These are phyloP conservation scores for Mormyrops attenuatus DNA, from an alignment of 2,797 vertebrate species.

Conservation along the genomic window DNA sequence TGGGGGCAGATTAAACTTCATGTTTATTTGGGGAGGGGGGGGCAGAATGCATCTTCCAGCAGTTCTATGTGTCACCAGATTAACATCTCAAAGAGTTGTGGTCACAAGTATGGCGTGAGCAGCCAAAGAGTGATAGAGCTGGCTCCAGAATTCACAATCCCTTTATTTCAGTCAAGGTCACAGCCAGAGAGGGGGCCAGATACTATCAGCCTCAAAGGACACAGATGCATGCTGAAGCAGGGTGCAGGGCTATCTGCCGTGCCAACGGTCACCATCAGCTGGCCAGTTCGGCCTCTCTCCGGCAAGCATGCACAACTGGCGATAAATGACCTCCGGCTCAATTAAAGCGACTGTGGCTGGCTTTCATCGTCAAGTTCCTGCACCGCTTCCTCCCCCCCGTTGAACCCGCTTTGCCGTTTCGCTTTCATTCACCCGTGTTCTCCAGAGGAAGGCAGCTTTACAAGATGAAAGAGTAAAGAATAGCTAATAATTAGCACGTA, in stretches of 20 bases:
- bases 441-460: slow-evolving; percentile 2
- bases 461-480: neutral
- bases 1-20: slow-evolving; percentile 5
- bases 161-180: neutral
- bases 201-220: neutral
- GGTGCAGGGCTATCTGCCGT: neutral
- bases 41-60: neutral
- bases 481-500: slow-evolving; percentile 1
- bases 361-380: neutral
- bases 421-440: neutral
- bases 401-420: neutral
- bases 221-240: neutral
- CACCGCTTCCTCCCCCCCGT: neutral
- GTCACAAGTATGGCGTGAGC: neutral
- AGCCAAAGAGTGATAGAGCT: neutral
- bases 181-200: neutral
- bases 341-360: neutral
- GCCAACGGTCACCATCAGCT: neutral
- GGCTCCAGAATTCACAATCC: neutral
- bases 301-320: neutral
- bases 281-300: neutral
- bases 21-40: neutral
- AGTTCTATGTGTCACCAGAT: neutral
- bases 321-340: neutral
- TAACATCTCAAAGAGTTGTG: slow-evolving; percentile 1